Base-by-base conservation (phyloP, 2,888 invertebrate species). In the Diarsia mendica region DNA sequence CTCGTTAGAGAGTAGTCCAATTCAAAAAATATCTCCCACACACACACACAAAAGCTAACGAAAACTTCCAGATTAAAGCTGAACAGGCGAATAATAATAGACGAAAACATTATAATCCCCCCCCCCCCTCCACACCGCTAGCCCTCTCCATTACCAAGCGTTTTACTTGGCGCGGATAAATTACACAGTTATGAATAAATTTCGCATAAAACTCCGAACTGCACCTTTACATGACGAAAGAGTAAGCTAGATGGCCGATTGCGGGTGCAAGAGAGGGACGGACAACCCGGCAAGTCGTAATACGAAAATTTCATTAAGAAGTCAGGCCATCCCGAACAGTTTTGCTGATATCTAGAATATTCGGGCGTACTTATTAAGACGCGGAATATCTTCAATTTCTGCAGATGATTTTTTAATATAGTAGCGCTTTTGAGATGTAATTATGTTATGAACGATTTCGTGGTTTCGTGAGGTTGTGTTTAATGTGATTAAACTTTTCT, bases 181-280 rank as follows among this genome's bases (percentile, higher is more conserved):
- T 96, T 96, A 96, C 95, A 92, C 94, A 93, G 96, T 96, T 96
- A 96, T 96, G 96, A 96, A 96, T 96, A 96, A 96, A 96, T 96
- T 96, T 96, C 95, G 91, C 96, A 96, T 96, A 96, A 96, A 96
- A 96, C 95, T 96, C 93, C 86, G 90, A 91, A 95, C 93, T 96
- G 96, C 96, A 96, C 96, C 96, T 96, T 95, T 92, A 94, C 94
- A 94, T 90, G 92, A 88, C 84, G 93, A 95, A 88, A 89, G 94
- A 88, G 95, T 94, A 84, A 87, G 91, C 48, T 77, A 75, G 83
- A 88, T 92, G 90, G 86, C 80, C 79, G 51, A 71, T 75, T 61
- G 51, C 20, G 13, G 68, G 65, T 63, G 92, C 80, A 74, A 67
- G 92, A 94, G 80, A 84, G 91, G 85, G 94, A 92, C 82, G 80